Conservation (phyloP, 2,888 invertebrate genomes). For the Esperia sulphurella region DNA sequence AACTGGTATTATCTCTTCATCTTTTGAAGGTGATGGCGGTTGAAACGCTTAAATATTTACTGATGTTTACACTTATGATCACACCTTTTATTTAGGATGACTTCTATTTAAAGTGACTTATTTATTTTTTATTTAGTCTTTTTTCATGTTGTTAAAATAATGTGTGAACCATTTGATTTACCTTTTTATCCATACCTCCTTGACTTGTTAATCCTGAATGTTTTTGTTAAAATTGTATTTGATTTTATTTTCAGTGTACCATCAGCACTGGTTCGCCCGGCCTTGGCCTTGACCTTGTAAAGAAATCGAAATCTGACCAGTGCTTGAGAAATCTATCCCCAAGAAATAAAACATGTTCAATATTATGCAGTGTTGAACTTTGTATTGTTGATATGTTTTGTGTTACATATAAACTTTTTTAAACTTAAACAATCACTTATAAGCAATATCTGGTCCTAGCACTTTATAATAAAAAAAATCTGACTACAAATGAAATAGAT, state of each 20-base stretch:
- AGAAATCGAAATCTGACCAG: slow-evolving; percentile 42
- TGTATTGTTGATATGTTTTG: slow-evolving; percentile 42
- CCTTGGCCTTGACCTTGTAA: slow-evolving; percentile 50
- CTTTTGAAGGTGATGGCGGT: too few species aligned
- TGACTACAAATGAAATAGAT: slow-evolving; percentile 1
- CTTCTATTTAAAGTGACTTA: too few species aligned
- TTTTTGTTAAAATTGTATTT: slow-evolving; percentile 9
- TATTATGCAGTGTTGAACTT: slow-evolving; percentile 44
- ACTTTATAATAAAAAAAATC: slow-evolving; percentile 20
- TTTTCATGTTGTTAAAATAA: too few species aligned
- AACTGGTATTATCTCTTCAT: too few species aligned
- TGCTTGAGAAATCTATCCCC: slow-evolving; percentile 30
- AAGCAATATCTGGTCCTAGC: slow-evolving; percentile 59
- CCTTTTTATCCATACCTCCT: too few species aligned
- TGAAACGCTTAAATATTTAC: too few species aligned
- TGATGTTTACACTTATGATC: too few species aligned
- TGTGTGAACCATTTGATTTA: too few species aligned
- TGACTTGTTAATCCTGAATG: too few species aligned
- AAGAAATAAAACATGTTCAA: slow-evolving; percentile 2
- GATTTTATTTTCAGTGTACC: slow-evolving; percentile 57
- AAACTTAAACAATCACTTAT: slow-evolving; percentile 28
- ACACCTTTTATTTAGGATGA: too few species aligned
- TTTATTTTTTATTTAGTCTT: too few species aligned
- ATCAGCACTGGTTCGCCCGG: slow-evolving; percentile 60
- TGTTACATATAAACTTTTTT: slow-evolving; percentile 34